Percentiles rank a stretch among this genome's conserved stretches.
Evolutionary conservation across 2,797 vertebrate species (phyloP).

Genomic region (Masticophis lateralis): DNA sequence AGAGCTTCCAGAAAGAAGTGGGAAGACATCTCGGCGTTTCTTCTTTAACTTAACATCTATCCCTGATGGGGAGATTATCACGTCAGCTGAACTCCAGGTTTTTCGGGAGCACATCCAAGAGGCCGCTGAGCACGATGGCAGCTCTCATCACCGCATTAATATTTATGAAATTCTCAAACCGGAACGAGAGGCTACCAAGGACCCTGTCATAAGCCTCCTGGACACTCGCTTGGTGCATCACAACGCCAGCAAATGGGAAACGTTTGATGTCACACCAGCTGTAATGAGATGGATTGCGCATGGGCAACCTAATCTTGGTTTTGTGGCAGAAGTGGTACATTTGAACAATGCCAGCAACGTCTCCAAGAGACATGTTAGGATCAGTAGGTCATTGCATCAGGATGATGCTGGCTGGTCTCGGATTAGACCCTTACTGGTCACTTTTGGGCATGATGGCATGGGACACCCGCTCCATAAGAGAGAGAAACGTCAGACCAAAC

Average conservation of each 20-base stretch:
- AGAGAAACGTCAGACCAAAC: constrained; percentile 88
- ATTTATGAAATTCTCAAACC: constrained; percentile 95
- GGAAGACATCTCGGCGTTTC: constrained; percentile 90
- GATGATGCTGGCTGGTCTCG: constrained; percentile 91
- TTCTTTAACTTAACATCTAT: constrained; percentile 96
- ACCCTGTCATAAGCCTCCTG: constrained; percentile 88
- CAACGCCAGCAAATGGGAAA: constrained; percentile 93
- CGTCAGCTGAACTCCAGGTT: constrained; percentile 93
- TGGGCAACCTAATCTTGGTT: constrained; percentile 88
- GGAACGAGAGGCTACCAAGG: constrained; percentile 69
- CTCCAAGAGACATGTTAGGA: constrained; percentile 87
- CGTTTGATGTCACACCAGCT: constrained; percentile 94
- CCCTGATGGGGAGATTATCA: constrained; percentile 88
- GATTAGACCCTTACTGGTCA: constrained; percentile 91
- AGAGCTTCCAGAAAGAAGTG: constrained; percentile 85
- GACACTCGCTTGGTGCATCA: constrained; percentile 94
- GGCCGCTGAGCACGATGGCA: constrained; percentile 70
- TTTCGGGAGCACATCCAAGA: constrained; percentile 90
- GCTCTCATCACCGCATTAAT: constrained; percentile 92
- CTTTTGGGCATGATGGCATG: constrained; percentile 92
- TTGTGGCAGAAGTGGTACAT: constrained; percentile 93
- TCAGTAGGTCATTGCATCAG: constrained; percentile 93
- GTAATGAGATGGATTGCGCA: constrained; percentile 89
- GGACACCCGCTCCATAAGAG: constrained; percentile 89
- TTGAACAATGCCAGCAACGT: constrained; percentile 73